These are phyloP conservation scores for Synanthedon tipuliformis DNA, from an alignment of 2,888 invertebrate genomes.

Conservation along the genomic window DNA sequence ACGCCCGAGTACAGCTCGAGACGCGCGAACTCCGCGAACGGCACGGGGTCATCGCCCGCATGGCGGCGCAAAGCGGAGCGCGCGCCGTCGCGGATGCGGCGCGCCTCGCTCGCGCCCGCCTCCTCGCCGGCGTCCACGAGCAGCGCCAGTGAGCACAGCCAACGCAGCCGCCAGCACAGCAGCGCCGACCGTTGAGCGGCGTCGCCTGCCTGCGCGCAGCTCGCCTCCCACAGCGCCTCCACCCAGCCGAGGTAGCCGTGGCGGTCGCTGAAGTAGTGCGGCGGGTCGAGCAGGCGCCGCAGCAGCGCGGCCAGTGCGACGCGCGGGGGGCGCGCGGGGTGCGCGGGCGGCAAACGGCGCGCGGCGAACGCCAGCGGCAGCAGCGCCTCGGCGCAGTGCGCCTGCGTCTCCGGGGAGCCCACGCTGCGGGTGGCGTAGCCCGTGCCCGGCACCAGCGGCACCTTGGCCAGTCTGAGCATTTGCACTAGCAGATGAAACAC, in stretches of 20 bases:
- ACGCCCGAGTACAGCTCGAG: slow-evolving; percentile 15
- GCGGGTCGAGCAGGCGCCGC: slow-evolving; percentile 32
- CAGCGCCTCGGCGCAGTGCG: slow-evolving; percentile 13
- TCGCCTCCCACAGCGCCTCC: slow-evolving; percentile 6
- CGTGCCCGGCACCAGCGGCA: slow-evolving; percentile 19
- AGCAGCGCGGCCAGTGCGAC: slow-evolving; percentile 14
- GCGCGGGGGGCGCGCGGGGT: slow-evolving; percentile 10
- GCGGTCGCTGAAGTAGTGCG: slow-evolving; percentile 38
- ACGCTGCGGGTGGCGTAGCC: slow-evolving; percentile 8
- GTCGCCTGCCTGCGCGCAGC: slow-evolving; percentile 16
- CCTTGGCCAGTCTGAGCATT: slow-evolving; percentile 43
- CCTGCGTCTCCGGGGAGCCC: slow-evolving; percentile 14
- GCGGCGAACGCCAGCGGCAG: slow-evolving; percentile 17
- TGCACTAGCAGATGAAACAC: slow-evolving; percentile 72
- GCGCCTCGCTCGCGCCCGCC: slow-evolving; percentile 12
- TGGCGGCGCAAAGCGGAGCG: slow-evolving; percentile 16
- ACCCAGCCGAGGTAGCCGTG: slow-evolving; percentile 29
- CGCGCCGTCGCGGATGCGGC: slow-evolving; percentile 16
- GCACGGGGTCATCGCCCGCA: slow-evolving; percentile 17
- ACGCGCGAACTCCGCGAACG: slow-evolving; percentile 36
- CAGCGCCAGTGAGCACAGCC: slow-evolving; percentile 34
- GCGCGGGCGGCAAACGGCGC: slow-evolving; percentile 20
- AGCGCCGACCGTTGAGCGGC: slow-evolving; percentile 23
- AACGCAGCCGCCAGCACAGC: slow-evolving; percentile 48
- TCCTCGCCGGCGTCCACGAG: slow-evolving; percentile 15